Evolutionary conservation across 2,797 vertebrate genomes (phyloP).

Genomic region (Margarornis squamiger): DNA sequence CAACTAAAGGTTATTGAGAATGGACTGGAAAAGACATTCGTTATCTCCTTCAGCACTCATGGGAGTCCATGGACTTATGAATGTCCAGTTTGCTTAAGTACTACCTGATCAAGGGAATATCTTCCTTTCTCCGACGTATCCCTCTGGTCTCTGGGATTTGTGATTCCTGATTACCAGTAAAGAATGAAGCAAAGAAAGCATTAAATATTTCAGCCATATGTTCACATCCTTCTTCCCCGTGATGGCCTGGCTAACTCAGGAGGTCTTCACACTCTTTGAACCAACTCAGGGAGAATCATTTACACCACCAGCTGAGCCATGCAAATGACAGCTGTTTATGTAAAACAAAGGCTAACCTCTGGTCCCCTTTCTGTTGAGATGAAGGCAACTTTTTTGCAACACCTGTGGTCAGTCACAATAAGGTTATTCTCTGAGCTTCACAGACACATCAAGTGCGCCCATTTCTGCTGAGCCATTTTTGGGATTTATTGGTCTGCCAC

Average conservation of each 20-base stretch:
- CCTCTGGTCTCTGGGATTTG: background rate
- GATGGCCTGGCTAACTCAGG: background rate
- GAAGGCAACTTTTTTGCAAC: background rate
- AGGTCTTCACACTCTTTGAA: background rate
- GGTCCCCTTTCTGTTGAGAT: background rate
- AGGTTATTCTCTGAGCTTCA: background rate
- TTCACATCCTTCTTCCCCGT: background rate
- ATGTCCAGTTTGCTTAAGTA: background rate
- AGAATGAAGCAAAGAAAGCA: background rate
- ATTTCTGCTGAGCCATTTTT: background rate
- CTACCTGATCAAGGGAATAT: background rate
- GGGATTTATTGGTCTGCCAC: background rate
- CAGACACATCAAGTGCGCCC: background rate
- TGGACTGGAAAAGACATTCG: background rate
- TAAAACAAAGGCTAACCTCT: background rate
- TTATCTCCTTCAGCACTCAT: background rate
- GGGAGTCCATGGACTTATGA: rapidly evolving
- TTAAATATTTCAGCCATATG: background rate
- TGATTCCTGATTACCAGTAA: background rate
- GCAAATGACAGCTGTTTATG: background rate
- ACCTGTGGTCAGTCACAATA: background rate
- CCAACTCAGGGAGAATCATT: background rate
- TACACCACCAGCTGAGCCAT: background rate
- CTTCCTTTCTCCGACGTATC: background rate
- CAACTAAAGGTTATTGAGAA: background rate